Percentiles rank a stretch among this genome's conserved stretches.
Evolutionary conservation across 2,797 vertebrate genomes (phyloP).

Genomic region (Selene dorsalis): DNA sequence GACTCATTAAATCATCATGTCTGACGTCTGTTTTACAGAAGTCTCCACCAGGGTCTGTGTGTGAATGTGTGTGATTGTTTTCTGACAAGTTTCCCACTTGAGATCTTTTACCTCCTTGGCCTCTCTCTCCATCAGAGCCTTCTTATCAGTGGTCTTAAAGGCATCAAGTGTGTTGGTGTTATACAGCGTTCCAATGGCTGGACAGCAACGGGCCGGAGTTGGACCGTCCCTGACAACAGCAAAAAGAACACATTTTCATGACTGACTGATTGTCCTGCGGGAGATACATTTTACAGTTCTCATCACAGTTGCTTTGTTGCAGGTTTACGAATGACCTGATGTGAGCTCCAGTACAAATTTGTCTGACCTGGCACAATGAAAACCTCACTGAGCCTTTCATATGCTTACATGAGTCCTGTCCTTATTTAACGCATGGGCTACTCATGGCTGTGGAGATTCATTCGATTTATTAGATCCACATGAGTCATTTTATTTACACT

Average conservation of each 20-base stretch:
- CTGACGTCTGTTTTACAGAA: constrained; percentile 5
- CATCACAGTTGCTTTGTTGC: neutral
- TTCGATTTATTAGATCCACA: neutral
- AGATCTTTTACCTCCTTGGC: constrained; percentile 87
- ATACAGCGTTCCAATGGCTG: constrained; percentile 87
- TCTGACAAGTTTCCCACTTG: too few species aligned
- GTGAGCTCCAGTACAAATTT: neutral
- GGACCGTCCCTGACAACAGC: constrained; percentile 80
- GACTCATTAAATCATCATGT: neutral
- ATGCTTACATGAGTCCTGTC: neutral
- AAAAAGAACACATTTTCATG: constrained; percentile 21
- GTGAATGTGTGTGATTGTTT: neutral
- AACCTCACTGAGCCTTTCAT: neutral
- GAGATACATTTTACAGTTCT: neutral
- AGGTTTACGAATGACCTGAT: neutral
- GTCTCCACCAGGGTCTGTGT: neutral
- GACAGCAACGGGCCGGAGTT: constrained; percentile 90
- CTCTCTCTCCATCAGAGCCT: constrained; percentile 90
- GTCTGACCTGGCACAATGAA: constrained; percentile 1
- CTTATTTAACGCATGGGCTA: neutral
- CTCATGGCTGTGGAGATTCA: neutral
- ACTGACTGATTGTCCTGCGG: neutral
- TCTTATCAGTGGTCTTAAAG: constrained; percentile 94
- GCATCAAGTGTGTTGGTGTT: constrained; percentile 97
- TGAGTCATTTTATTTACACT: neutral